Base-by-base conservation (phyloP, 2,113 vertebrate genomes). In the Myrmecophaga tridactyla region DNA sequence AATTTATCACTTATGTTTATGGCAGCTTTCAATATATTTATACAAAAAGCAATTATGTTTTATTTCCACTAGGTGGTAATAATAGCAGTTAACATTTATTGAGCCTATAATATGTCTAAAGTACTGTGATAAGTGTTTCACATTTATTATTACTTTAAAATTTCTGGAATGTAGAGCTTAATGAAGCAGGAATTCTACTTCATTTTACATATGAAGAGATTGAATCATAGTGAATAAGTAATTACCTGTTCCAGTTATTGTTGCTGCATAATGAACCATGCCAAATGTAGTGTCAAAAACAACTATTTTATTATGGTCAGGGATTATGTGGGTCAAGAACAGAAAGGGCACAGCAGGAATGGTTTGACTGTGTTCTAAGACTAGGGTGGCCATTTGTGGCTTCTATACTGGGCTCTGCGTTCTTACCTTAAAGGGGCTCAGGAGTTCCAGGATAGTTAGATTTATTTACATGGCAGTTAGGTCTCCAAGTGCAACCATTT, bases 131-230 rank as follows among this genome's bases (percentile, higher is more conserved):
- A n/a, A 92, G 51, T 81, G 5, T 73, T 96, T 86, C 27, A 89
- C 12, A 81, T 89, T 89, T 94, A 73, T 58, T 93, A 75, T 86
- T 91, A 95, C 12, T 62, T 94, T 92, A 82, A 86, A 70, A 75
- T 46, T 89, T 91, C 3, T 91, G 27, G 93, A 89, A 25, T 92
- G n/a, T n/a, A n/a, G n/a, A n/a, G n/a, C 34, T 23, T 88, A 77
- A 92, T 34, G 58, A 76, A 77, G 84, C 36, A 77, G 36, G 41
- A 60, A 78, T 85, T 86, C 93, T 87, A 72, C 4, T 12, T 20
- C 31, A 29, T 81, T 92, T 89, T 94, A 51, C 29, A 53, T 69
- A 90, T 6, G 73, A 56, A 89, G 34, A 93, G 63, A 67, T 69
- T 80, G 34, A 92, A n/a, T 87, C 43, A 58, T 6, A 60, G 36